Evolutionary conservation across 1,140 invertebrate genomes (phyloP).

Genomic region (Rhopalosiphum maidis): DNA sequence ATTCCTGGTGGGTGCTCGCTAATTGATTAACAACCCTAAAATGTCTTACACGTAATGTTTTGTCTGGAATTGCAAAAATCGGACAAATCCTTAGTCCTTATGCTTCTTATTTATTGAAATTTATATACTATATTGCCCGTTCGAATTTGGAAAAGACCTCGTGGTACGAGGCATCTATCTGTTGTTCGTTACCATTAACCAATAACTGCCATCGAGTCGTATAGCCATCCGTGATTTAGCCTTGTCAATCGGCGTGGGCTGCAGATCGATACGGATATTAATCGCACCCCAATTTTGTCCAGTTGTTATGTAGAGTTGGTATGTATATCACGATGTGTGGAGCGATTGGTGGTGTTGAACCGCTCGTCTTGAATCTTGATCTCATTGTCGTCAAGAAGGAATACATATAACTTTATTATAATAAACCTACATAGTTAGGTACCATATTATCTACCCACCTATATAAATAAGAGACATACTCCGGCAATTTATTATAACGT

Average conservation of each 20-base stretch:
- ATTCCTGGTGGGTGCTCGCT: too few species aligned
- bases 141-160: neutral
- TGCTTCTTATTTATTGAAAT: too few species aligned
- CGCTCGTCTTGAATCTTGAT: neutral
- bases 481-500: neutral
- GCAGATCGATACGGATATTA: neutral
- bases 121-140: neutral
- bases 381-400: neutral
- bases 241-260: neutral
- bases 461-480: neutral
- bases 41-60: too few species aligned
- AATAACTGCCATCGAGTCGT: neutral
- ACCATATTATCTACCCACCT: neutral
- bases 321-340: too few species aligned
- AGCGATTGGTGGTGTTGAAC: neutral
- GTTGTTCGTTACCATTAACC: neutral
- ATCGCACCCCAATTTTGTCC: neutral
- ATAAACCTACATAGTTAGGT: neutral
- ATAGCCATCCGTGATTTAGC: too few species aligned
- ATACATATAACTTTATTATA: neutral
- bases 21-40: too few species aligned
- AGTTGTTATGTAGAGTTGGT: neutral
- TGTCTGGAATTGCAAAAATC: too few species aligned
- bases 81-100: too few species aligned
- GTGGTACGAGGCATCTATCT: too few species aligned